phyloP scores from a whole-genome alignment of 30 jellyfish, hydroid and myxozoan genomes.

The Cassiopea andromeda region DNA sequence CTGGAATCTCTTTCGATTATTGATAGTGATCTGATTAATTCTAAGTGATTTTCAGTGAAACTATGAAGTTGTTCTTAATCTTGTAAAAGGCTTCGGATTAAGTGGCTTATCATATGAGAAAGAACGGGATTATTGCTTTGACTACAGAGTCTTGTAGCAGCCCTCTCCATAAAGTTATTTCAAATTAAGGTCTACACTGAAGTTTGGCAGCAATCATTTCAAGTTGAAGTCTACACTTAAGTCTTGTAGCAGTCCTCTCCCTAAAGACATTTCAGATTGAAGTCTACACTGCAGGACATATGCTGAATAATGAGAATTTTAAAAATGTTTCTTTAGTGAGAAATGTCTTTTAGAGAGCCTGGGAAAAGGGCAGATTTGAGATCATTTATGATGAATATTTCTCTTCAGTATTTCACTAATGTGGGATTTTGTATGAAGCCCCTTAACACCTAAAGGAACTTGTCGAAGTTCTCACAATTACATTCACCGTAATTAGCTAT shows the following conservation, averaged over 20 bases:
- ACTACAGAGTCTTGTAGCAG: neutral
- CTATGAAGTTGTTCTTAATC: neutral
- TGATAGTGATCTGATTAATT: neutral
- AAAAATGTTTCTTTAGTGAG: neutral
- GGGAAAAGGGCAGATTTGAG: neutral
- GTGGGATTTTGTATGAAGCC: neutral
- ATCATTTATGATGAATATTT: neutral
- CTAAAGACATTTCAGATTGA: neutral
- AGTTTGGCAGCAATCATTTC: too few relatives aligned
- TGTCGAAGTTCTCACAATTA: constrained; percentile 27
- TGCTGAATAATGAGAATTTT: neutral
- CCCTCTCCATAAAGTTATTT: neutral
- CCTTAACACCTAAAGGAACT: neutral
- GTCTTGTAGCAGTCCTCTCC: too few relatives aligned
- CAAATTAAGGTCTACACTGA: neutral
- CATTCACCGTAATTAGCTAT: constrained; percentile 1
- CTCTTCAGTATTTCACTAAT: neutral
- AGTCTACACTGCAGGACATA: too few relatives aligned
- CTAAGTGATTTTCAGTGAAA: neutral
- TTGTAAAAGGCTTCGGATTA: neutral
- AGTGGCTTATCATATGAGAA: neutral
- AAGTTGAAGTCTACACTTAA: too few relatives aligned
- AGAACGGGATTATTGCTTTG: neutral
- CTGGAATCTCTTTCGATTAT: neutral
- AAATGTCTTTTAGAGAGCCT: neutral